These are phyloP conservation scores for Lepilemur ruficaudatus DNA, from an alignment of 2,797 vertebrate species.

Conservation along the genomic window DNA sequence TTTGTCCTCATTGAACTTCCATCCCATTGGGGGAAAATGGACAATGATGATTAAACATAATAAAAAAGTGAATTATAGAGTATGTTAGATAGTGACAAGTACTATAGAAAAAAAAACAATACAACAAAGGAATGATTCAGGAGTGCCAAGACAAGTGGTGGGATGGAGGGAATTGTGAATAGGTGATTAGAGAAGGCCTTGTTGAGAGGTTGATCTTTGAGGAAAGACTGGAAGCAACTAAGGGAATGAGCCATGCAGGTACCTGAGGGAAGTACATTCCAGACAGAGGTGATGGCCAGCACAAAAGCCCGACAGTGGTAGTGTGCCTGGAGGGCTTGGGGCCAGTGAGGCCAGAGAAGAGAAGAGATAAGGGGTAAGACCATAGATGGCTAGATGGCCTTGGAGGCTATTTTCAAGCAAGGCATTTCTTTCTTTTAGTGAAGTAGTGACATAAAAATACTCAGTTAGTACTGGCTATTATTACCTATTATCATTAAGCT, in stretches of 20 bases:
- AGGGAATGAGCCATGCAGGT: neutral
- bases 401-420: neutral
- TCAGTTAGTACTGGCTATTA: neutral
- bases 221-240: neutral
- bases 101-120: no score
- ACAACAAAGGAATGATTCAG: neutral
- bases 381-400: neutral
- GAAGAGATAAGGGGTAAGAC: neutral
- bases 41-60: neutral
- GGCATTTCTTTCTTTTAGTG: neutral
- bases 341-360: neutral
- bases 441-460: neutral
- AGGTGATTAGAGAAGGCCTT: neutral
- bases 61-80: neutral
- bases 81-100: neutral
- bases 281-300: neutral
- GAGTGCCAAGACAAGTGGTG: neutral
- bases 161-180: neutral
- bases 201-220: neutral
- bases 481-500: neutral
- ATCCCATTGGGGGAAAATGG: neutral
- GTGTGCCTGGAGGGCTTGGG: neutral
- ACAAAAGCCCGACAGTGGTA: neutral
- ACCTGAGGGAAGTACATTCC: neutral
- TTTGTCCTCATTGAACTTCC: neutral